These are phyloP conservation scores for Chionodraco myersi DNA, from an alignment of 2,113 vertebrate genomes.

Conservation along the genomic window DNA sequence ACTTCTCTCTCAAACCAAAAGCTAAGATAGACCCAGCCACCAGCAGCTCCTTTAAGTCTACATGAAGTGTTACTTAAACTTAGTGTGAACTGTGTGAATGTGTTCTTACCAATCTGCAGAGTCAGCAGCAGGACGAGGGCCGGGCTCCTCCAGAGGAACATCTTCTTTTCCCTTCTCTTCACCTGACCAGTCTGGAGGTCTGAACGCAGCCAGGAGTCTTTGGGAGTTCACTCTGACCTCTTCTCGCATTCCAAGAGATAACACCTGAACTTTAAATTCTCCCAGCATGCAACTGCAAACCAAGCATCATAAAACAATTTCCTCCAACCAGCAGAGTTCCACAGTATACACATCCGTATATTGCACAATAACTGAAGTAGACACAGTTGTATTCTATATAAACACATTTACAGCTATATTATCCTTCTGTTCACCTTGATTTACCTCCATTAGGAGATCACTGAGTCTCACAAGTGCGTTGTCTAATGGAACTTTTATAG, in stretches of 20 bases:
- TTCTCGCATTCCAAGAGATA: slow-evolving; percentile 61
- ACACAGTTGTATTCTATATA: neutral
- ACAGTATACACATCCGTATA: accelerated
- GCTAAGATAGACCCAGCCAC: neutral
- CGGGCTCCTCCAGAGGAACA: slow-evolving; percentile 15
- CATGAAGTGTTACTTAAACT: neutral
- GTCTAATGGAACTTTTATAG: neutral
- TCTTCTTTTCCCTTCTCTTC: slow-evolving; percentile 44
- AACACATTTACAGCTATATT: too few relatives aligned
- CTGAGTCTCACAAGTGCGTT: neutral
- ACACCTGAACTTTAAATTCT: slow-evolving; percentile 81
- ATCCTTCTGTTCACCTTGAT: neutral
- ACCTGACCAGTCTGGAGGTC: slow-evolving; percentile 17
- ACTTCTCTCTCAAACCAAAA: neutral
- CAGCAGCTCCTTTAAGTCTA: neutral
- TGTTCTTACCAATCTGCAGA: slow-evolving; percentile 66
- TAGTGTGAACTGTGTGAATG: neutral
- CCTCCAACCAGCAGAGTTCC: neutral
- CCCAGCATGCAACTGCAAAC: slow-evolving; percentile 44
- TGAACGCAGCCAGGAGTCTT: slow-evolving; percentile 16
- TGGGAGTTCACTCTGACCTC: slow-evolving; percentile 21
- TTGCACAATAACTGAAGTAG: slow-evolving; percentile 19
- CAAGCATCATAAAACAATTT: slow-evolving; percentile 56
- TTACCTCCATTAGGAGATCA: neutral
- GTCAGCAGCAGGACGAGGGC: slow-evolving; percentile 55